Base-by-base conservation (phyloP, 2,888 invertebrate genomes). In the Drosophila kanekoi region DNA sequence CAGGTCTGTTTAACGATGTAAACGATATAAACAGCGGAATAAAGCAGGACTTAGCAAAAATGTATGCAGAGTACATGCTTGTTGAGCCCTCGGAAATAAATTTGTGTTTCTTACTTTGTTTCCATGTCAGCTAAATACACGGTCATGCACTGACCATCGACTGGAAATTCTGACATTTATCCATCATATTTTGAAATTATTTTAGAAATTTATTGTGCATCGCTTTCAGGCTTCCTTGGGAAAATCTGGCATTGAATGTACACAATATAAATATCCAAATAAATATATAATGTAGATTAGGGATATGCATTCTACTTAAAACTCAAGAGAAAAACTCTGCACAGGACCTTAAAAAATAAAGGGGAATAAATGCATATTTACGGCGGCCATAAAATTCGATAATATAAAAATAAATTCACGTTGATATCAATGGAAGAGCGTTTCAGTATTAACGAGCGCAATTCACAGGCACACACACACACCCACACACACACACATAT, bases 361-460 rank as follows among this genome's bases (percentile, higher is more conserved):
- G 0, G 1, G 14, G 41, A 41, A 6, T 1, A 60, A 49, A 48
- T 49, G 44, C 63, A 53, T 53, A 49, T 75, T 70, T 70, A 67
- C 47, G 33, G 47, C 44, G 2, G 68, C 48, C 62, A 61, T 84
- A 72, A 85, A 81, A 63, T 63, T 48, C 53, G 62, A 73, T 62
- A 75, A 52, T 75, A 72, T 75, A 68, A 74, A 67, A 44, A 56
- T 49, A 57, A 63, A 62, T 61, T 47, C 45, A 33, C 40, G 18
- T 51, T 35, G 18, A 61, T 43, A 66, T 66, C 52, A 44, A 41
- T 41, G 48, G 10, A 43, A 16, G 16, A 33, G 9, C 1, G 9
- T 10, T 16, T 63, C 18, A 43, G 41, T 35, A 38, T 71, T 77
- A 65, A 52, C 51, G 66, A 37, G 56, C 47, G 20, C 11, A 11